A percentile compares a stretch with the other conserved stretches of the same genome.
These are phyloP conservation scores for Subacronicta megacephala DNA, from an alignment of 2,888 invertebrate genomes.

Conservation along the genomic window DNA sequence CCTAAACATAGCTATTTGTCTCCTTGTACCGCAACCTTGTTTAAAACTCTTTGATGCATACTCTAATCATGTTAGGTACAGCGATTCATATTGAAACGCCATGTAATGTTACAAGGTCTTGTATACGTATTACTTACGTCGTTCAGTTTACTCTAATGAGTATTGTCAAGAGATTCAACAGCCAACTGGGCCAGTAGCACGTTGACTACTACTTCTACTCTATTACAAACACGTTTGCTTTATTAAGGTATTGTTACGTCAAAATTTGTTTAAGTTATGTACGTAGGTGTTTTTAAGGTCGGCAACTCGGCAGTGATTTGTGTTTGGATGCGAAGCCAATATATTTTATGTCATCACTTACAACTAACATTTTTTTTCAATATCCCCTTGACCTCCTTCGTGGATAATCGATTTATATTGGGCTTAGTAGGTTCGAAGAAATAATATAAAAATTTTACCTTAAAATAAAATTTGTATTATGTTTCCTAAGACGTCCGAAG, in stretches of 20 bases:
- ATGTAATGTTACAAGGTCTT: constrained; percentile 34
- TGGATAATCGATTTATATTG: constrained; percentile 26
- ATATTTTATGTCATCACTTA: constrained; percentile 49
- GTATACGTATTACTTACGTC: constrained; percentile 8
- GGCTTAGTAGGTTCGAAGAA: constrained; percentile 4
- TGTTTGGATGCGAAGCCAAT: constrained; percentile 44
- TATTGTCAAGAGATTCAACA: constrained; percentile 15
- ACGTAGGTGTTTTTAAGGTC: constrained; percentile 57
- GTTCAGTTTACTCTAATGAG: constrained; percentile 11
- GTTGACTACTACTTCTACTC: constrained; percentile 9
- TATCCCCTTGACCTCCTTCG: constrained; percentile 53
- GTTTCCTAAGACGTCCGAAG: too few relatives aligned
- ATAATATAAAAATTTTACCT: too few relatives aligned
- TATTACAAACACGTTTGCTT: constrained; percentile 43
- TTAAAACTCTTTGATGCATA: constrained; percentile 36
- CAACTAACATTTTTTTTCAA: constrained; percentile 28
- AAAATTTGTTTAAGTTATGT: constrained; percentile 39
- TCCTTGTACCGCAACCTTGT: constrained; percentile 35
- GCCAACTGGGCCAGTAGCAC: constrained; percentile 12
- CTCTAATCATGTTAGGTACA: constrained; percentile 26
- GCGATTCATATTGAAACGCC: constrained; percentile 37
- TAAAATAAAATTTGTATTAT: too few relatives aligned
- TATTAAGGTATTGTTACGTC: constrained; percentile 54
- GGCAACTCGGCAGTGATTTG: constrained; percentile 46
- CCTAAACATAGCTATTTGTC: constrained; percentile 34